Conservation (phyloP, 2,888 invertebrate genomes). For the Bellardia bayeri region DNA sequence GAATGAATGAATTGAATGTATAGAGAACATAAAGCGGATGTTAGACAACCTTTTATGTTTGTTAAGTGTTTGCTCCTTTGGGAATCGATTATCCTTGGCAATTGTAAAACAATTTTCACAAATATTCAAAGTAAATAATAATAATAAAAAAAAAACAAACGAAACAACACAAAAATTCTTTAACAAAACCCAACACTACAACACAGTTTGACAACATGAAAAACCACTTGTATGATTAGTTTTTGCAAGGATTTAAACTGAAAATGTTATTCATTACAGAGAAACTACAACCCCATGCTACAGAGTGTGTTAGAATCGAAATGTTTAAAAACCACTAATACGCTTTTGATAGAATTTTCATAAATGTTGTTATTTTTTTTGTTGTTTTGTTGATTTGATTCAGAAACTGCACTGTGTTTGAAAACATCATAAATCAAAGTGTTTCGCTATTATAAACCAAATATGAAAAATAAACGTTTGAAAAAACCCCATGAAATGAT, state of each 20-base stretch:
- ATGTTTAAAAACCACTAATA: conserved; percentile 71
- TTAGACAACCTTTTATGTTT: conserved; percentile 72
- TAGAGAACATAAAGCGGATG: conserved; percentile 62
- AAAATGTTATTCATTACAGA: not conserved
- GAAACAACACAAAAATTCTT: conserved; percentile 15
- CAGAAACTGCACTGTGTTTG: conserved; percentile 53
- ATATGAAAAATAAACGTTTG: conserved; percentile 32
- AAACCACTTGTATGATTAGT: conserved; percentile 80
- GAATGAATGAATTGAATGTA: not conserved
- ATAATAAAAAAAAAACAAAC: too few relatives aligned
- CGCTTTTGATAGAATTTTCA: conserved; percentile 68
- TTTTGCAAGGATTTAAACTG: conserved; percentile 56
- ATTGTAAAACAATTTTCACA: conserved; percentile 84
- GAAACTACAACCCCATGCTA: too few relatives aligned
- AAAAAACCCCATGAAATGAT: conserved; percentile 67
- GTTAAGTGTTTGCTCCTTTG: conserved; percentile 83
- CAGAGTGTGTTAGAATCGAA: too few relatives aligned
- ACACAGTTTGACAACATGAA: conserved; percentile 52
- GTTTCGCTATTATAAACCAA: conserved; percentile 39
- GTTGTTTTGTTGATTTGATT: not conserved
- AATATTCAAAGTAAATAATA: conserved; percentile 57
- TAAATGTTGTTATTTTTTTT: too few relatives aligned
- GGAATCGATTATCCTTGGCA: conserved; percentile 83
- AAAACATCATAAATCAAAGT: conserved; percentile 69
- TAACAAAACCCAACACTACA: too few relatives aligned